Evolutionary conservation across 2,888 invertebrate species (phyloP).

Genomic region (Lasioglossum calceatum): DNA sequence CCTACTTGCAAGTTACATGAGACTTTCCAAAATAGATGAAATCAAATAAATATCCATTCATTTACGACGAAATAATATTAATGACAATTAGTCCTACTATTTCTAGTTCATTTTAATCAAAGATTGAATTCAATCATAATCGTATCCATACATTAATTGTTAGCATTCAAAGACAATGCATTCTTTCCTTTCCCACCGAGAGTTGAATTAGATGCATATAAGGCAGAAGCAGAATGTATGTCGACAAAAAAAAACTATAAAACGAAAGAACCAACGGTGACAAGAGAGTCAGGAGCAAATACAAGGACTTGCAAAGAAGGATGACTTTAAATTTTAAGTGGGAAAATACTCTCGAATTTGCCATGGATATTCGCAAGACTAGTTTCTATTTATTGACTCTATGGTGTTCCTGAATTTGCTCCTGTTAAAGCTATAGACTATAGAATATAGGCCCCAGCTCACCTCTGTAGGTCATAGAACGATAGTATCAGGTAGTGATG

Average conservation of each 20-base stretch:
- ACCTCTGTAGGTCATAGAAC: constrained; percentile 84
- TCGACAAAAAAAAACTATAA: background rate
- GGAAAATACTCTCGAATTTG: background rate
- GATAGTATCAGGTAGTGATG: constrained; percentile 83
- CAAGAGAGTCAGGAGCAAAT: constrained; percentile 63
- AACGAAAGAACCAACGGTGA: constrained; percentile 12
- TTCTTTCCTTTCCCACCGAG: background rate
- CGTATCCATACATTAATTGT: background rate
- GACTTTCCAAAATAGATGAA: background rate
- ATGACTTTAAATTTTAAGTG: constrained; percentile 16
- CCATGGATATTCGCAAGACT: background rate
- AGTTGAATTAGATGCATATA: constrained; percentile 10
- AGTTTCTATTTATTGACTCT: background rate
- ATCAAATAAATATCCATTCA: background rate
- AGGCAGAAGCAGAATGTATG: constrained; percentile 41
- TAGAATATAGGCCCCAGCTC: constrained; percentile 82
- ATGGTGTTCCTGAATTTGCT: constrained; percentile 75
- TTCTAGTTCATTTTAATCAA: background rate
- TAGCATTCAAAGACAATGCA: constrained; percentile 30
- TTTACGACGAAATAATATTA: background rate
- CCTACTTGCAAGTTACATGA: background rate
- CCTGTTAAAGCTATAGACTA: constrained; percentile 75
- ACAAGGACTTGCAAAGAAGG: constrained; percentile 48
- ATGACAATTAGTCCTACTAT: background rate
- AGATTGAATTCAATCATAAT: background rate